phyloP scores from a whole-genome alignment of 1,140 invertebrate species.

The Venturia canescens region DNA sequence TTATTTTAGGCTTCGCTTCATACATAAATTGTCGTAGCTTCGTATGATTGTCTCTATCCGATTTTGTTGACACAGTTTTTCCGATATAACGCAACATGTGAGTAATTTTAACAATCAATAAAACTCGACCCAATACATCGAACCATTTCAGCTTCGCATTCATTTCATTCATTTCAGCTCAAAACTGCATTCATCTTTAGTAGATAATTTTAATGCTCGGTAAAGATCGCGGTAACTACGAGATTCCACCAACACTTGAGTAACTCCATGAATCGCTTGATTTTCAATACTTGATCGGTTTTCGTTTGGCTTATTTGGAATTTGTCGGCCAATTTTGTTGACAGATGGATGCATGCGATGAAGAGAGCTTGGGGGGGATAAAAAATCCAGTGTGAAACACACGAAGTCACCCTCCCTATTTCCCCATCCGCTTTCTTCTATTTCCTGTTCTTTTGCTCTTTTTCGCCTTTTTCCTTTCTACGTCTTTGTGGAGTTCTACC shows the following conservation, averaged over 20 bases:
- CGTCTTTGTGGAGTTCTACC: background rate
- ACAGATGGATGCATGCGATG: background rate
- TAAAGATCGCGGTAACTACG: background rate
- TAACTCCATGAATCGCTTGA: background rate
- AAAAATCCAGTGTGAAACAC: constrained; percentile 6
- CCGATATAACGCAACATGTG: background rate
- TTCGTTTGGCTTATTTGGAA: background rate
- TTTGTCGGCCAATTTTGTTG: background rate
- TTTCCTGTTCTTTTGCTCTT: background rate
- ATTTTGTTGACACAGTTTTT: constrained; percentile 1
- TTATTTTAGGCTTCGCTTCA: constrained; percentile 13
- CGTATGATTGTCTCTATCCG: background rate
- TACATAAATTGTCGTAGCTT: constrained; percentile 11
- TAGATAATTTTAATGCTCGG: background rate
- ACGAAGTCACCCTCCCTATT: background rate
- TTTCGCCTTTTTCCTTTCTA: background rate
- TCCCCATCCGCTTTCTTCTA: background rate
- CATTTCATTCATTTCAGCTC: background rate
- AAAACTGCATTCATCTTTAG: background rate
- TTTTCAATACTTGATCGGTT: background rate
- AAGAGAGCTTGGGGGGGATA: background rate
- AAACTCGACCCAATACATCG: constrained; percentile 12
- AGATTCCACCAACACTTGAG: background rate
- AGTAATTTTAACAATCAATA: constrained; percentile 1
- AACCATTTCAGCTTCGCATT: constrained; percentile 12